Base-by-base conservation (phyloP, 1,140 invertebrate genomes). In the Eufriesea mexicana region DNA sequence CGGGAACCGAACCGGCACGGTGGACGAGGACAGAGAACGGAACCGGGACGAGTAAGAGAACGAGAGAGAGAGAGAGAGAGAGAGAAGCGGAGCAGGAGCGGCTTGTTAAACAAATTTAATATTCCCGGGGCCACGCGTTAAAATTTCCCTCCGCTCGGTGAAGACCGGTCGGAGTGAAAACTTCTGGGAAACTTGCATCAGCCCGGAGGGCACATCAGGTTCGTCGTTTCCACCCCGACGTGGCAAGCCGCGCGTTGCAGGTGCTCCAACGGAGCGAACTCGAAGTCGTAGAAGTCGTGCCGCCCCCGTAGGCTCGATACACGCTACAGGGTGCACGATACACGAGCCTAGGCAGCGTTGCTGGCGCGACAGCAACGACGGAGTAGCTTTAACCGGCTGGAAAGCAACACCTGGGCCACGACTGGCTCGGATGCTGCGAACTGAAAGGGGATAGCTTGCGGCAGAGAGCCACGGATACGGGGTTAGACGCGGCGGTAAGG, bases 51-150 rank as follows among this genome's bases (percentile, higher is more conserved):
- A 35, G 35, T 35, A 35, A n/a, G 59, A 18, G 72, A 9, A 16
- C 16, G 25, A 16, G 25, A 28, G 59, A 28, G 59, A 61, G 25
- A 59, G 10, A 6, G 1, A 61, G 5, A 62, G 12, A 62, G 57
- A 25, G n/a, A 61, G 6, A 16, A 14, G 8, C 14, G 18, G 47
- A 67, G 35, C 51, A 62, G 47, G 77, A 59, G 47, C 55, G 86
- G 90, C 89, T 91, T 90, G 89, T 91, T 92, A 90, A 94, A 92
- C 90, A 94, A 94, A 94, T 94, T 92, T 91, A 91, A 92, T 92
- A 92, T 92, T 91, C 87, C 83, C 64, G 16, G 68, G 66, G 71
- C 35, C 54, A 79, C 54, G 83, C 67, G 77, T 70, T 89, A 83
- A 83, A 83, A 83, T 78, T 70, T 51, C 45, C 54, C 51, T 54